phyloP scores from a whole-genome alignment of 1,140 invertebrate species.

The Popillia japonica region DNA sequence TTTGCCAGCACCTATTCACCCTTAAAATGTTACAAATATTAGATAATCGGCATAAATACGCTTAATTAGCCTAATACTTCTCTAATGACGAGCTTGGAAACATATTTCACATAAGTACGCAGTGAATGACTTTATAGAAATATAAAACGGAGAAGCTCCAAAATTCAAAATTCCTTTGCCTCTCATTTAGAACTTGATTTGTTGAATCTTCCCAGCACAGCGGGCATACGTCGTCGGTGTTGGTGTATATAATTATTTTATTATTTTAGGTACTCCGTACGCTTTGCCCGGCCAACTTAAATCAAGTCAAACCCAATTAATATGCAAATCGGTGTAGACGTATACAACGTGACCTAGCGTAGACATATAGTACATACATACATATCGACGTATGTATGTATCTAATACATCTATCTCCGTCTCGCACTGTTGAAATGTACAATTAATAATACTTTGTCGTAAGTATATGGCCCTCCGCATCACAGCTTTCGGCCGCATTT shows the following conservation, averaged over 20 bases:
- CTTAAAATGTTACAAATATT: too few relatives aligned
- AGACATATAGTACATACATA: background rate
- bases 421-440: background rate
- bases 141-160: background rate
- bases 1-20: too few relatives aligned
- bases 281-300: background rate
- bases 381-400: background rate
- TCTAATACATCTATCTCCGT: background rate
- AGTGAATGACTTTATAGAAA: background rate
- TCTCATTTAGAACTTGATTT: background rate
- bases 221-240: background rate
- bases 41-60: too few relatives aligned
- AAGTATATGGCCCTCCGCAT: background rate
- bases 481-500: conserved; percentile 13
- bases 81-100: too few relatives aligned
- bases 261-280: background rate
- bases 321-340: conserved; percentile 6
- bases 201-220: background rate
- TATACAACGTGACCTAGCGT: background rate
- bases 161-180: background rate
- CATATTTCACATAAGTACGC: background rate
- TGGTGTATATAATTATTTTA: too few relatives aligned
- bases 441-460: conserved; percentile 31
- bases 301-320: conserved; percentile 9
- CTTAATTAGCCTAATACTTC: too few relatives aligned